phyloP scores from a whole-genome alignment of 1,140 invertebrate genomes.

The Cydia fagiglandana region DNA sequence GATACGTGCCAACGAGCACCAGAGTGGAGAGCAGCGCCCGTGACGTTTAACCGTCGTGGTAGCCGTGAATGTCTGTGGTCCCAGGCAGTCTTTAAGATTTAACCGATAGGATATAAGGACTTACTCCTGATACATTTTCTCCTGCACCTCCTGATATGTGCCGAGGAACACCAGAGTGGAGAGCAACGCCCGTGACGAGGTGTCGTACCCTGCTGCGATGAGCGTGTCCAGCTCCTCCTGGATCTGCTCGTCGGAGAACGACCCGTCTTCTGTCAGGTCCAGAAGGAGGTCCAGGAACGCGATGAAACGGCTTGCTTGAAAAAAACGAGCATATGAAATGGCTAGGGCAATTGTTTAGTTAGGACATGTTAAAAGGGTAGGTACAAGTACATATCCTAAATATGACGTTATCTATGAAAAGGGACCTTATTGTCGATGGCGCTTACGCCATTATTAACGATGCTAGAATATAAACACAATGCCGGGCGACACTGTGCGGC shows the following conservation, averaged over 20 bases:
- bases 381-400: no score
- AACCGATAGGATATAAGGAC: no score
- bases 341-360: no score
- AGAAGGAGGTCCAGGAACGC: constrained; percentile 23
- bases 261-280: constrained; percentile 5
- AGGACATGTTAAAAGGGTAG: no score
- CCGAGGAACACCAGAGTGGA: constrained; percentile 14
- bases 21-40: not conserved
- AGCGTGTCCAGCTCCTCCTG: constrained; percentile 31
- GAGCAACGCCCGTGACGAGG: not conserved
- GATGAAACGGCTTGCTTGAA: constrained; percentile 49
- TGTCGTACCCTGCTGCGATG: constrained; percentile 33
- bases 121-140: constrained; percentile 33
- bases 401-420: no score
- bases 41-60: no score
- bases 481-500: no score
- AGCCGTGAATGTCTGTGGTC: no score
- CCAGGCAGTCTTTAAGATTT: no score
- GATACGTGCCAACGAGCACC: constrained; percentile 1
- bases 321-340: not conserved
- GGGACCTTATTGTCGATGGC: no score
- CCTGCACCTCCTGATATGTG: constrained; percentile 23
- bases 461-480: no score
- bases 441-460: no score
- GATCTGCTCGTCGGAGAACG: constrained; percentile 27